phyloP scores from a whole-genome alignment of 2,113 vertebrate genomes.

The Emydocephalus ijimae region DNA sequence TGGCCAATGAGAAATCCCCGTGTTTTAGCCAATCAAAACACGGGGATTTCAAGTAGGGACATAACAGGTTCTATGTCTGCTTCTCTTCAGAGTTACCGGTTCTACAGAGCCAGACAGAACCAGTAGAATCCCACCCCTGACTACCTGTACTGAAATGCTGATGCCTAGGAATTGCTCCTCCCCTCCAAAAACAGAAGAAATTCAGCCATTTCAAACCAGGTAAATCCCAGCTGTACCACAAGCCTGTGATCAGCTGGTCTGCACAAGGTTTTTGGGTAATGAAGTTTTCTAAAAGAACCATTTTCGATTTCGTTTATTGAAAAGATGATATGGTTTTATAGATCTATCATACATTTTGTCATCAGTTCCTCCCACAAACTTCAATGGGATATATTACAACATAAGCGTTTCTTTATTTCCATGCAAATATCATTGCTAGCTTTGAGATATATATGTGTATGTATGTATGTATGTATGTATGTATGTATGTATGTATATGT shows the following conservation, averaged over 20 bases:
- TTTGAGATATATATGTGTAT: neutral
- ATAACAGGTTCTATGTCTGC: too few relatives aligned
- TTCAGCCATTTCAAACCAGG: neutral
- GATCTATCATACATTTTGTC: neutral
- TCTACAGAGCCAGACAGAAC: too few relatives aligned
- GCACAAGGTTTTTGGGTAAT: neutral
- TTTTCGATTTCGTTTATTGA: neutral
- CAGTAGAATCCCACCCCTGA: too few relatives aligned
- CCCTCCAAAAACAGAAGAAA: neutral
- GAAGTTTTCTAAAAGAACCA: neutral
- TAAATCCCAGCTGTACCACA: neutral
- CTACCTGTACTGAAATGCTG: conserved; percentile 3
- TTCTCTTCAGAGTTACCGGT: too few relatives aligned
- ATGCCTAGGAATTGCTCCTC: conserved; percentile 23
- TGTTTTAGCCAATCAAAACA: too few relatives aligned
- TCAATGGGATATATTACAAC: neutral
- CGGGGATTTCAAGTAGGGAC: too few relatives aligned
- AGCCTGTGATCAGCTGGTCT: neutral
- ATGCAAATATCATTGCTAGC: neutral
- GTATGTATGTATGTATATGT: too few relatives aligned
- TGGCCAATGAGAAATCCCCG: too few relatives aligned
- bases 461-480: too few relatives aligned
- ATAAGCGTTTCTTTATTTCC: neutral
- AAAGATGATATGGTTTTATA: neutral
- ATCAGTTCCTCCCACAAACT: neutral